Evolutionary conservation across 2,797 vertebrate species (phyloP).

Genomic region (Diglossa cyanea): DNA sequence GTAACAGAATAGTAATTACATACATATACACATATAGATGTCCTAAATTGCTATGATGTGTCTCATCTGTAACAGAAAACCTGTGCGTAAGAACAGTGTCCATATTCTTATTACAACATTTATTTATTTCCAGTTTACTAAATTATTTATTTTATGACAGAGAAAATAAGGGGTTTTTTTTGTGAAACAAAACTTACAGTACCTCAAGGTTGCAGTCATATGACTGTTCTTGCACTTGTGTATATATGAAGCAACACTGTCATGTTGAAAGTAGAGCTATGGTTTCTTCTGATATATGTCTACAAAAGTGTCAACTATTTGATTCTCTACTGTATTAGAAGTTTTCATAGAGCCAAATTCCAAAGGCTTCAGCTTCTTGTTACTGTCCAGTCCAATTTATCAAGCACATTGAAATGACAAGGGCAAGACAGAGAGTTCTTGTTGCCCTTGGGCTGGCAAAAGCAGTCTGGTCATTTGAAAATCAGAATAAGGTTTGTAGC

Average conservation of each 20-base stretch:
- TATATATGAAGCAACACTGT: conserved; percentile 32
- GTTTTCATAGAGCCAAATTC: not conserved
- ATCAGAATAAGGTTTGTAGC: not conserved
- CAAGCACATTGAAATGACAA: not conserved
- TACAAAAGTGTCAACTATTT: not conserved
- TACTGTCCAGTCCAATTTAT: conserved; percentile 15
- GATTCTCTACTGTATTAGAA: not conserved
- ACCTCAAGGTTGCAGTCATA: conserved; percentile 15
- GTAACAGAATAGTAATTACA: not conserved
- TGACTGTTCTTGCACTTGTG: conserved; percentile 2
- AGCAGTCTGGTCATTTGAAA: not conserved
- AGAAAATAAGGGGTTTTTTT: not conserved
- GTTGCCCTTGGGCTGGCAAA: not conserved
- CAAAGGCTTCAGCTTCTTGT: not conserved
- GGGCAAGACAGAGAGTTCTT: not conserved
- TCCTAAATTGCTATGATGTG: not conserved
- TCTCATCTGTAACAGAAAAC: not conserved
- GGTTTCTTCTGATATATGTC: conserved; percentile 1
- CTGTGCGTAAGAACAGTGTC: not conserved
- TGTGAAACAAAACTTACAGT: not conserved
- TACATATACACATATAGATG: not conserved
- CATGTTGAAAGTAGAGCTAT: not conserved
- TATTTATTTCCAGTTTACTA: conserved; percentile 19
- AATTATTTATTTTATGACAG: not conserved
- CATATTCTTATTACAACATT: not conserved